Evolutionary conservation across 1,140 invertebrate genomes (phyloP).

Genomic region (Drosophila bocqueti): DNA sequence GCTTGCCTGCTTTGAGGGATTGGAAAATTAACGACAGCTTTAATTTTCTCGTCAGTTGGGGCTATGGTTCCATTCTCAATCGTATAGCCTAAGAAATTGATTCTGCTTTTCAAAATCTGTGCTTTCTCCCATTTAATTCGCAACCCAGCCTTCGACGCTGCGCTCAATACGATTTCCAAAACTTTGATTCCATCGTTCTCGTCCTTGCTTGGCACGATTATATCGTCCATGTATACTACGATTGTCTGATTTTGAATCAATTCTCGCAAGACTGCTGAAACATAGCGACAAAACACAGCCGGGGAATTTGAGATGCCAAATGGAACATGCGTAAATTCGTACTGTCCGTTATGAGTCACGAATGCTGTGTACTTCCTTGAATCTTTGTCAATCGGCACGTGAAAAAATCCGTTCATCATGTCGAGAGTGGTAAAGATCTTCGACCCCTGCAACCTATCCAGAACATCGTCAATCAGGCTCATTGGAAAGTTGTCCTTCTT

Average conservation of each 20-base stretch:
- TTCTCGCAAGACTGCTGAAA: neutral
- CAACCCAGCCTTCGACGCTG: neutral
- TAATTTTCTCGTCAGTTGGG: too few species aligned
- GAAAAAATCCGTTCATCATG: too few species aligned
- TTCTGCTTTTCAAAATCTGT: too few species aligned
- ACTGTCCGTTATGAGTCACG: conserved; percentile 8
- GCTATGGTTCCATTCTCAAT: too few species aligned
- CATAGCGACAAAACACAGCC: neutral
- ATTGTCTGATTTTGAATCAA: neutral
- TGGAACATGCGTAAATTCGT: conserved; percentile 9
- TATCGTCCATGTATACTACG: conserved; percentile 3
- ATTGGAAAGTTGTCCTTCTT: neutral
- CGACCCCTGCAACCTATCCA: neutral
- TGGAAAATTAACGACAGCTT: too few species aligned
- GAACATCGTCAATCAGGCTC: neutral
- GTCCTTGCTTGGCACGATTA: neutral
- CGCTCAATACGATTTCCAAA: neutral
- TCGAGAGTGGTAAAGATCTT: too few species aligned
- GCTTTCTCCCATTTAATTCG: too few species aligned
- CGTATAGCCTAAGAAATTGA: too few species aligned
- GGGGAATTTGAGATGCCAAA: conserved; percentile 14
- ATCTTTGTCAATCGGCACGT: neutral
- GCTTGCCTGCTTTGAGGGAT: too few species aligned
- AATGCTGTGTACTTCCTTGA: conserved; percentile 10
- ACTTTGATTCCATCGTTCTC: neutral